Evolutionary conservation across 1,140 invertebrate genomes (phyloP).

Genomic region (Drosophila neocordata): DNA sequence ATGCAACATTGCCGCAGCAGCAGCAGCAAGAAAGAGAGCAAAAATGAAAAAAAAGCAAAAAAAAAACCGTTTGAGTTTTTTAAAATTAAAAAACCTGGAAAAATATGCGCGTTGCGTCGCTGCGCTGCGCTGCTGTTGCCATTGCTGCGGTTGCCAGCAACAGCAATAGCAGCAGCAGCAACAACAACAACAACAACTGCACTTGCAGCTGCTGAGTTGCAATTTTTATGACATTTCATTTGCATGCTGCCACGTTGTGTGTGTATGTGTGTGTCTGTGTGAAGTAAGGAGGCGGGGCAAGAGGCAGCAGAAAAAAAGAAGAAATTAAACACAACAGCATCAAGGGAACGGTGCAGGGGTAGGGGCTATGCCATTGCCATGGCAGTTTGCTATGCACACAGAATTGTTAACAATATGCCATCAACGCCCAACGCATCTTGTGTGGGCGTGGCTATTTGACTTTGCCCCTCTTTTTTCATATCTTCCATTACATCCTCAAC

Average conservation of each 20-base stretch:
- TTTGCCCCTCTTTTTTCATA: conserved; percentile 26
- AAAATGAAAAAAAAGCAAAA: conserved; percentile 18
- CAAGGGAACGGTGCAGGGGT: conserved; percentile 26
- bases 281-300: conserved; percentile 6
- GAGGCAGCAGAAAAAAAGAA: conserved; percentile 42
- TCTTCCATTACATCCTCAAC: neutral
- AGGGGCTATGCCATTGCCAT: conserved; percentile 3
- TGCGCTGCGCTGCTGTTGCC: conserved; percentile 9
- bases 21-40: conserved; percentile 27
- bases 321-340: conserved; percentile 59
- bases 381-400: conserved; percentile 57
- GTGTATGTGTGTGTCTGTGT: conserved; percentile 3
- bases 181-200: conserved; percentile 30
- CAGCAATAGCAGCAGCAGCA: conserved; percentile 33
- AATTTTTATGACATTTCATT: conserved; percentile 70
- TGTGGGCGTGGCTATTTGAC: conserved; percentile 34
- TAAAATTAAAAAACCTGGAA: conserved; percentile 56
- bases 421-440: conserved; percentile 33
- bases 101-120: conserved; percentile 54
- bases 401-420: conserved; percentile 61
- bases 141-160: conserved; percentile 7
- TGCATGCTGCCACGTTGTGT: conserved; percentile 47
- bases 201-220: conserved; percentile 49
- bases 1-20: conserved; percentile 48
- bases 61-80: conserved; percentile 53